These are phyloP conservation scores for Pelagia noctiluca DNA, from an alignment of 30 jellyfish, hydroid and myxozoan genomes.

Conservation along the genomic window DNA sequence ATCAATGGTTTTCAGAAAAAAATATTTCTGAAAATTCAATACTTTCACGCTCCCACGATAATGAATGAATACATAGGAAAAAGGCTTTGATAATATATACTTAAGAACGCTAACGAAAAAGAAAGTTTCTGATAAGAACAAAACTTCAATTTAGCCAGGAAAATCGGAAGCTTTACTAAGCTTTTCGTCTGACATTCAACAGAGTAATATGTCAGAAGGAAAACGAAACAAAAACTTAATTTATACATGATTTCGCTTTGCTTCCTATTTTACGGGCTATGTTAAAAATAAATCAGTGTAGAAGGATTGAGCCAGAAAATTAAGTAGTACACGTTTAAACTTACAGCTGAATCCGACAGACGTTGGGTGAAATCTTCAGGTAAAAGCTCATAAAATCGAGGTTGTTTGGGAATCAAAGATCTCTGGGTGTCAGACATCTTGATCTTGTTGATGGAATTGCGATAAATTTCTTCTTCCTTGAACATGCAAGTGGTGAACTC, in stretches of 20 bases:
- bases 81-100: too few relatives aligned
- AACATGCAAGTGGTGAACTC: slow-evolving; percentile 39
- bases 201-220: too few relatives aligned
- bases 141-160: too few relatives aligned
- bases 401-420: slow-evolving; percentile 40
- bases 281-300: neutral
- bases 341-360: slow-evolving; percentile 39
- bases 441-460: slow-evolving; percentile 30
- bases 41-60: neutral
- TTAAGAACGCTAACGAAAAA: too few relatives aligned
- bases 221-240: too few relatives aligned
- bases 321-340: slow-evolving; percentile 8
- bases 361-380: slow-evolving; percentile 29
- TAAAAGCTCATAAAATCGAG: slow-evolving; percentile 54
- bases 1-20: neutral
- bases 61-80: neutral
- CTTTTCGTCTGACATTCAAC: too few relatives aligned
- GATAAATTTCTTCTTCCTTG: slow-evolving; percentile 63
- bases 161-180: too few relatives aligned
- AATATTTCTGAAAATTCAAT: neutral
- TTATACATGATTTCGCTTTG: too few relatives aligned
- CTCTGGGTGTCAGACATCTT: slow-evolving; percentile 6
- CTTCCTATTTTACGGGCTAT: neutral
- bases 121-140: too few relatives aligned
- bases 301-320: neutral